Percentiles rank a stretch among this genome's conserved stretches.
phyloP scores from a whole-genome alignment of 2,113 vertebrate genomes.

The Uria aalge region DNA sequence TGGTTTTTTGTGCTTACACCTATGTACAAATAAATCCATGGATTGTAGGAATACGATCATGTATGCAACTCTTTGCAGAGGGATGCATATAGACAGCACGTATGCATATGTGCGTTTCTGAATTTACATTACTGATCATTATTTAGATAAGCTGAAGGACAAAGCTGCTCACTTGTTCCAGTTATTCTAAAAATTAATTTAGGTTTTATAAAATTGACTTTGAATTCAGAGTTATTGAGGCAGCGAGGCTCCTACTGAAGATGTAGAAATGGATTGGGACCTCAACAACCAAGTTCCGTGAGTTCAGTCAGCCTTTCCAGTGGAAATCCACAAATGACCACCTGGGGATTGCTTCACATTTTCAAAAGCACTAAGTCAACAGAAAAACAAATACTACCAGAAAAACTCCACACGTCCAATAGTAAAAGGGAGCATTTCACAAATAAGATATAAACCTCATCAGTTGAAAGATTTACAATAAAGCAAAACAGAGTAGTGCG shows the following conservation, averaged over 20 bases:
- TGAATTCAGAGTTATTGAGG: not conserved
- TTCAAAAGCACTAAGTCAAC: not conserved
- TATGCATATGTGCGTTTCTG: not conserved
- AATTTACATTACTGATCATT: not conserved
- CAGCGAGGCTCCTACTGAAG: not conserved
- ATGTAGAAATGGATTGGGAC: not conserved
- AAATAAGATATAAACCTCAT: not conserved
- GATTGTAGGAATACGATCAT: not conserved
- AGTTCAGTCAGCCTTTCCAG: not conserved
- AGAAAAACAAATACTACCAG: not conserved
- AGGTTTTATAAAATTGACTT: not conserved
- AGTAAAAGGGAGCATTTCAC: not conserved
- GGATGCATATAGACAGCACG: not conserved
- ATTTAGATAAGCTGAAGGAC: not conserved
- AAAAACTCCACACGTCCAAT: not conserved
- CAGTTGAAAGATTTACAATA: not conserved
- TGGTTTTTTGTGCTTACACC: fast-evolving
- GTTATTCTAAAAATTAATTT: not conserved
- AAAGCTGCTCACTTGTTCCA: not conserved
- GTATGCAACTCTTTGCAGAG: not conserved
- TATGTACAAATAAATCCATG: not conserved
- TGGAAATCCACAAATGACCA: not conserved
- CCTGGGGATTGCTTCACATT: not conserved
- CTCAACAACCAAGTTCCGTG: not conserved
- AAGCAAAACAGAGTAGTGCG: not conserved